Evolutionary conservation across 2,888 invertebrate genomes (phyloP).

Genomic region (Spodoptera exigua): DNA sequence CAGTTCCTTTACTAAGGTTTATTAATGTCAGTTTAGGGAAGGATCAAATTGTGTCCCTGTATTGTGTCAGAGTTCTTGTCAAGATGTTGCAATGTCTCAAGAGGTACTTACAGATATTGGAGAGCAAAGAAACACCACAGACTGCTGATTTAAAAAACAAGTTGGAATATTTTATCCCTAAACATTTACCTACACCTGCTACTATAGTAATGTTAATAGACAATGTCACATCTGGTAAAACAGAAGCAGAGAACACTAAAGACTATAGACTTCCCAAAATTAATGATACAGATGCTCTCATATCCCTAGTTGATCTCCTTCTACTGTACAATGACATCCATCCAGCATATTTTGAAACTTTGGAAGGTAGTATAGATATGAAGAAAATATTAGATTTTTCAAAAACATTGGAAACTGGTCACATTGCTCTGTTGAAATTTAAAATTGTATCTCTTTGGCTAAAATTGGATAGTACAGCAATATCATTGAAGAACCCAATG

Average conservation of each 20-base stretch:
- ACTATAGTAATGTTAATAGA: constrained; percentile 76
- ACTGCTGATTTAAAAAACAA: constrained; percentile 76
- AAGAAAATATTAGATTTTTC: constrained; percentile 80
- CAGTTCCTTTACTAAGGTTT: constrained; percentile 84
- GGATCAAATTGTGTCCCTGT: constrained; percentile 80
- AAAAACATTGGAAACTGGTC: constrained; percentile 67
- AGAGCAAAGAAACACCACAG: constrained; percentile 70
- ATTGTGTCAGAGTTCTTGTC: constrained; percentile 86
- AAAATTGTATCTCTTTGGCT: constrained; percentile 84
- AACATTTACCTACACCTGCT: constrained; percentile 80
- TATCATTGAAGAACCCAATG: constrained; percentile 86
- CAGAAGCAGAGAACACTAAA: constrained; percentile 61
- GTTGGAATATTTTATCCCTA: constrained; percentile 82
- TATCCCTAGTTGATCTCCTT: constrained; percentile 78
- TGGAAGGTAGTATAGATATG: constrained; percentile 83
- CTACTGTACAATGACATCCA: constrained; percentile 81
- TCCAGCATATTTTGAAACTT: constrained; percentile 81
- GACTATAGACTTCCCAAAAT: constrained; percentile 76
- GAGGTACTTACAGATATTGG: constrained; percentile 87
- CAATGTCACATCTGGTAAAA: constrained; percentile 66
- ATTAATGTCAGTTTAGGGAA: constrained; percentile 76
- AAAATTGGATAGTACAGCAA: constrained; percentile 83
- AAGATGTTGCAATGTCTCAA: constrained; percentile 88
- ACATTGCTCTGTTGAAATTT: constrained; percentile 78
- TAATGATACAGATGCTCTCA: constrained; percentile 73